These are phyloP conservation scores for Drosophila serrata DNA, from an alignment of 1,140 invertebrate species.

Conservation along the genomic window DNA sequence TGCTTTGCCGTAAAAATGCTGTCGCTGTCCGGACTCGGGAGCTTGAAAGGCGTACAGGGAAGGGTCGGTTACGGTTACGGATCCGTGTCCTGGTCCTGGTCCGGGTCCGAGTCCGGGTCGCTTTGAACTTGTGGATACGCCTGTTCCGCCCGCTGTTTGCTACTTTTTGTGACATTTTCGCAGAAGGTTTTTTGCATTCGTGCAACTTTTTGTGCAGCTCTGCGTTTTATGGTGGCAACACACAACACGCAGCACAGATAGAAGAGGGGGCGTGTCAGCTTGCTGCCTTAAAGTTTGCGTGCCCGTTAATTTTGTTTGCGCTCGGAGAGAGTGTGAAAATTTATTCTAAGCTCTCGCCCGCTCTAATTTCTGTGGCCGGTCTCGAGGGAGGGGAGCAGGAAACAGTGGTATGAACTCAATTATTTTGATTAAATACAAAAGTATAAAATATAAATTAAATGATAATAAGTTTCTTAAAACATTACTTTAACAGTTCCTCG, in stretches of 20 bases:
- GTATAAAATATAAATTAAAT: background rate
- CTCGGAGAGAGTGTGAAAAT: constrained; percentile 75
- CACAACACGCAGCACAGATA: constrained; percentile 9
- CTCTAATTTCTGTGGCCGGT: constrained; percentile 58
- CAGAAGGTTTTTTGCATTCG: constrained; percentile 73
- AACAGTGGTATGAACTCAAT: constrained; percentile 2
- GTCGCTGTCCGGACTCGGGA: constrained; percentile 34
- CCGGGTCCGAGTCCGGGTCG: constrained; percentile 34
- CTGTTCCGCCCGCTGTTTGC: constrained; percentile 20
- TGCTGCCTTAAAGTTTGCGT: constrained; percentile 69
- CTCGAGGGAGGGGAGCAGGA: background rate
- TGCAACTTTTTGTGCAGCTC: constrained; percentile 70
- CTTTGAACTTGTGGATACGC: constrained; percentile 59
- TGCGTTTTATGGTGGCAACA: constrained; percentile 58
- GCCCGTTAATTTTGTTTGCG: constrained; percentile 76
- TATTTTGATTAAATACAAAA: background rate
- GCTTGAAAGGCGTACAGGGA: constrained; percentile 25
- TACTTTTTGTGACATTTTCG: constrained; percentile 71
- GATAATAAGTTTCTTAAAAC: too few species aligned
- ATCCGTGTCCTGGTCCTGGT: background rate
- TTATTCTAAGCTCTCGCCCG: constrained; percentile 64
- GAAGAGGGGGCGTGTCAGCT: constrained; percentile 49
- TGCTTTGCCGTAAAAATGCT: constrained; percentile 56
- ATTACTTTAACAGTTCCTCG: background rate
- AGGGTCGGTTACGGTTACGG: constrained; percentile 1